Evolutionary conservation across 2,113 vertebrate species (phyloP).

Genomic region (Tiliqua scincoides): DNA sequence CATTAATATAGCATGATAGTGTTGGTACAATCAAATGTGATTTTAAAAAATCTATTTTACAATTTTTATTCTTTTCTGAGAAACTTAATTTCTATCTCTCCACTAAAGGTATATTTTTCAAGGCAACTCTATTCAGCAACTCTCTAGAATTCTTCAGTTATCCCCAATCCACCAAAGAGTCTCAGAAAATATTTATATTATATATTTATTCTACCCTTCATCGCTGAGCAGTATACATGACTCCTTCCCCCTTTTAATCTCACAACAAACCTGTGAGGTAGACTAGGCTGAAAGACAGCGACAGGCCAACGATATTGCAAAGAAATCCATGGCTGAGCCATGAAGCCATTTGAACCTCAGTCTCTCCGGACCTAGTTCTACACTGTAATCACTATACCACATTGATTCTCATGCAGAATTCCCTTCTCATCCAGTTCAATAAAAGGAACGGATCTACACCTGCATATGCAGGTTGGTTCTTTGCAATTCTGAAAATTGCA

Average conservation of each 20-base stretch:
- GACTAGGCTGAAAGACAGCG: background rate
- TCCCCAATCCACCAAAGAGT: background rate
- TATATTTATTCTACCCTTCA: background rate
- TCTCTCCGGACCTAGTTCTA: background rate
- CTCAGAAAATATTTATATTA: background rate
- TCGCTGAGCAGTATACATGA: background rate
- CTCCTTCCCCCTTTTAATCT: background rate
- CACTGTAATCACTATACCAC: background rate
- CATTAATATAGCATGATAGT: background rate
- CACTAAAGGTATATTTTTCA: background rate
- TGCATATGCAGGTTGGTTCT: background rate
- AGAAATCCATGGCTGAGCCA: background rate
- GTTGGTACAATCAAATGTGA: background rate
- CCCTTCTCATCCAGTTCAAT: background rate
- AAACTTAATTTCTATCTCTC: background rate
- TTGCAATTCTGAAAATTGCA: background rate
- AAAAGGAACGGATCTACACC: too few species aligned
- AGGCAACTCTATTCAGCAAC: background rate
- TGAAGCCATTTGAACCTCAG: background rate
- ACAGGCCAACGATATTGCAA: background rate
- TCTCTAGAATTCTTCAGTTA: background rate
- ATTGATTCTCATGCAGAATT: background rate
- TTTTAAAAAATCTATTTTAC: background rate
- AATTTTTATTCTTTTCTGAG: slow-evolving; percentile 5
- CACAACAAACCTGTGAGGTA: too few species aligned